Evolutionary conservation across 1,140 invertebrate genomes (phyloP).

Genomic region (Pantala flavescens): DNA sequence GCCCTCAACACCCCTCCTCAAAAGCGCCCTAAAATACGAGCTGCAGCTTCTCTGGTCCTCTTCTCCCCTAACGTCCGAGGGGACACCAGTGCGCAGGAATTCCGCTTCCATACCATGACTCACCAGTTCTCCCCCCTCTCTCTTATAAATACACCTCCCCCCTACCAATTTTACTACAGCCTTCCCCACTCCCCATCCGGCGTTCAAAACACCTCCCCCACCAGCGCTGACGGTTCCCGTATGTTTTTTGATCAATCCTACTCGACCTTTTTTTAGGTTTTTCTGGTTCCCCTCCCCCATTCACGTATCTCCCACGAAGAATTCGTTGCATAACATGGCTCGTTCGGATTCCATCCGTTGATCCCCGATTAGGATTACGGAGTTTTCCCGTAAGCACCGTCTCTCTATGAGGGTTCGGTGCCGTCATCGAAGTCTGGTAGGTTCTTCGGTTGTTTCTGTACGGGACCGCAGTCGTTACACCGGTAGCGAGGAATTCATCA

Average conservation of each 20-base stretch:
- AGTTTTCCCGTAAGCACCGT: too few relatives aligned
- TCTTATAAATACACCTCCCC: not conserved
- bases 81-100: not conserved
- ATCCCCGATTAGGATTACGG: too few relatives aligned
- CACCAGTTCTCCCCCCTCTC: not conserved
- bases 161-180: conserved; percentile 3
- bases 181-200: not conserved
- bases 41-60: not conserved
- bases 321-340: not conserved
- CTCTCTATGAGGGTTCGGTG: too few relatives aligned
- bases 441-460: too few relatives aligned
- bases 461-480: too few relatives aligned
- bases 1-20: not conserved
- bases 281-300: not conserved
- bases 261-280: not conserved
- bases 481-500: too few relatives aligned
- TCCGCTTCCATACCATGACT: not conserved
- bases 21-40: not conserved
- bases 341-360: too few relatives aligned
- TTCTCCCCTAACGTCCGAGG: not conserved
- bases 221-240: not conserved
- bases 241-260: not conserved
- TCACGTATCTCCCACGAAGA: not conserved
- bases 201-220: not conserved
- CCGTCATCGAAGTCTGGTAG: too few relatives aligned